phyloP scores from a whole-genome alignment of 2,888 invertebrate species.

The Idaea aversata region DNA sequence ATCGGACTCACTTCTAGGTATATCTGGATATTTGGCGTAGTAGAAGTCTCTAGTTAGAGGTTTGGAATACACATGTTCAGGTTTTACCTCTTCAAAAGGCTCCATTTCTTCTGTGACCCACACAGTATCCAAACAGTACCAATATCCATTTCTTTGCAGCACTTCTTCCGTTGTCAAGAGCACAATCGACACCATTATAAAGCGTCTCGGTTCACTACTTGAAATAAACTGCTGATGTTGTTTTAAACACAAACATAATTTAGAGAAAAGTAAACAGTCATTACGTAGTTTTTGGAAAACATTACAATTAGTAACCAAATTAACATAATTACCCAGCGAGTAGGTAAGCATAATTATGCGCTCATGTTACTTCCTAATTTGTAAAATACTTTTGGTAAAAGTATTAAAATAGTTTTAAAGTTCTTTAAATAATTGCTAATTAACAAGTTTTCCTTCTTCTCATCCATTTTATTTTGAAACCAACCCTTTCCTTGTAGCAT shows the following conservation, averaged over 20 bases:
- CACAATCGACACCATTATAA: constrained; percentile 59
- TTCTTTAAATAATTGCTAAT: too few relatives aligned
- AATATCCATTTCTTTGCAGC: constrained; percentile 64
- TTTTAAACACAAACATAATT: constrained; percentile 17
- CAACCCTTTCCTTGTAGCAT: too few relatives aligned
- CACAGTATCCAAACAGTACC: constrained; percentile 62
- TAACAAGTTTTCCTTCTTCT: too few relatives aligned
- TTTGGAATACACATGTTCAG: constrained; percentile 57
- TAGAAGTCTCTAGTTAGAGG: constrained; percentile 67
- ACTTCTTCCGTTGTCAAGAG: constrained; percentile 69
- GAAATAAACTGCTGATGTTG: constrained; percentile 15
- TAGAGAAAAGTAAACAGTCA: constrained; percentile 16
- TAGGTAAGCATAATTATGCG: background rate
- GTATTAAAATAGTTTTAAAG: too few relatives aligned
- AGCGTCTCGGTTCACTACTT: constrained; percentile 5
- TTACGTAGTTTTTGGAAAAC: constrained; percentile 17
- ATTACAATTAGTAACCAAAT: constrained; percentile 22
- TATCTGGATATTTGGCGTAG: constrained; percentile 66
- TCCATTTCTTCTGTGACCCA: constrained; percentile 71
- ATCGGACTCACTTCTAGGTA: constrained; percentile 72
- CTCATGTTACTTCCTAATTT: constrained; percentile 16
- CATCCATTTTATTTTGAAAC: too few relatives aligned
- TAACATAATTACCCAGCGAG: constrained; percentile 18
- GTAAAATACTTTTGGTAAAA: background rate
- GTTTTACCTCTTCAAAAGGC: constrained; percentile 67